phyloP scores from a whole-genome alignment of 2,113 vertebrate genomes.

The Hiodon tergisus region DNA sequence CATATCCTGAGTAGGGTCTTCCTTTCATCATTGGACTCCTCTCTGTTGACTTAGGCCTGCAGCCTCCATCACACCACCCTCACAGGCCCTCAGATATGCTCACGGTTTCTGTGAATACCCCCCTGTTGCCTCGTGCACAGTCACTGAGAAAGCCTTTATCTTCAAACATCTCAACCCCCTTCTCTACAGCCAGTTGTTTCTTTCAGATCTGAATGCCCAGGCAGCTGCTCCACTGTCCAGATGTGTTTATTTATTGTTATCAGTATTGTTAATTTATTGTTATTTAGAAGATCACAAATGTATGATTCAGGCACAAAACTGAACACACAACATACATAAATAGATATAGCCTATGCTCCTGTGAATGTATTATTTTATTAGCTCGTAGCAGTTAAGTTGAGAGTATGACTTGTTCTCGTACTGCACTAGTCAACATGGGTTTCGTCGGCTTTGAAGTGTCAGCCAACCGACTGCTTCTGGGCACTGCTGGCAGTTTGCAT shows the following conservation, averaged over 20 bases:
- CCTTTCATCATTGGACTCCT: slow-evolving; percentile 3
- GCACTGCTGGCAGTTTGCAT: background rate
- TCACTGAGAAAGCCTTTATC: background rate
- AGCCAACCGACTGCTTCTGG: background rate
- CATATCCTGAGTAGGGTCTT: background rate
- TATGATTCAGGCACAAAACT: too few relatives aligned
- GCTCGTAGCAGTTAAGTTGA: background rate
- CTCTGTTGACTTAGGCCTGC: background rate
- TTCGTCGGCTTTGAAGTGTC: slow-evolving; percentile 4
- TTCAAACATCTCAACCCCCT: too few relatives aligned
- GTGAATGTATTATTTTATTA: too few relatives aligned
- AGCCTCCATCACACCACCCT: background rate
- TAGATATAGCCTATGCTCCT: too few relatives aligned
- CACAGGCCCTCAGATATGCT: background rate
- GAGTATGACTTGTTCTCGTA: background rate
- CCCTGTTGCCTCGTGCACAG: background rate
- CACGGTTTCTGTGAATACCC: background rate
- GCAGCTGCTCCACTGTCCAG: too few relatives aligned
- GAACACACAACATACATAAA: too few relatives aligned
- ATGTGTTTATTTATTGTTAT: too few relatives aligned
- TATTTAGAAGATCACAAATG: too few relatives aligned
- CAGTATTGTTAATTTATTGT: too few relatives aligned
- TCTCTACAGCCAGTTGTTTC: too few relatives aligned
- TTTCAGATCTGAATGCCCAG: too few relatives aligned
- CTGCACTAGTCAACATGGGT: background rate